Percentiles rank a stretch among this genome's conserved stretches.
Conservation (phyloP, 2,113 vertebrate genomes). For the Esox niger region DNA sequence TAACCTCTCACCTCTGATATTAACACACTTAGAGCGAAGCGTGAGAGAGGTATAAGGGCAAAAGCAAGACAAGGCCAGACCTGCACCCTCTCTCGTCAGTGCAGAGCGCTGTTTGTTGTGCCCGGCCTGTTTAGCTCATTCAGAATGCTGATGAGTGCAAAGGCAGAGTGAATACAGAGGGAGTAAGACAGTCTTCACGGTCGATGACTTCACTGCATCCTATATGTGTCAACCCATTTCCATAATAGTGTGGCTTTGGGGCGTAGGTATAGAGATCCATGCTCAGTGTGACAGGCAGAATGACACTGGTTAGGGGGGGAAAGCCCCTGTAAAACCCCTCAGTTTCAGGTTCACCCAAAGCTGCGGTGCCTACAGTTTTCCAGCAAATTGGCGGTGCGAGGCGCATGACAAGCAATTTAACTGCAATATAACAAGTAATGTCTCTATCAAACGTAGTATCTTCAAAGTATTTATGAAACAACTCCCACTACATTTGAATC, state of each 20-base stretch:
- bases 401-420: constrained; percentile 17
- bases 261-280: background rate
- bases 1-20: background rate
- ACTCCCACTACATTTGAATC: too few relatives aligned
- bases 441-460: constrained; percentile 45
- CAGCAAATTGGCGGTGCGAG: background rate
- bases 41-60: background rate
- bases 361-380: background rate
- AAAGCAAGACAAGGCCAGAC: background rate
- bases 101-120: background rate
- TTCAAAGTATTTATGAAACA: constrained; percentile 39
- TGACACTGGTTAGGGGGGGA: background rate
- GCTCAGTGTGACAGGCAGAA: background rate
- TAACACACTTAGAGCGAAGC: too few relatives aligned
- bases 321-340: background rate
- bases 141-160: too few relatives aligned
- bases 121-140: too few relatives aligned
- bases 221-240: background rate
- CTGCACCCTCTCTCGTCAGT: background rate
- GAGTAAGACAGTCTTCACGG: background rate
- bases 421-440: constrained; percentile 20
- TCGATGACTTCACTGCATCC: background rate
- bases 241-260: background rate
- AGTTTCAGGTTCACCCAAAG: background rate
- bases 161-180: background rate